Percentiles rank a stretch among this genome's conserved stretches.
phyloP scores from a whole-genome alignment of 2,113 vertebrate genomes.

The Pteronura brasiliensis region DNA sequence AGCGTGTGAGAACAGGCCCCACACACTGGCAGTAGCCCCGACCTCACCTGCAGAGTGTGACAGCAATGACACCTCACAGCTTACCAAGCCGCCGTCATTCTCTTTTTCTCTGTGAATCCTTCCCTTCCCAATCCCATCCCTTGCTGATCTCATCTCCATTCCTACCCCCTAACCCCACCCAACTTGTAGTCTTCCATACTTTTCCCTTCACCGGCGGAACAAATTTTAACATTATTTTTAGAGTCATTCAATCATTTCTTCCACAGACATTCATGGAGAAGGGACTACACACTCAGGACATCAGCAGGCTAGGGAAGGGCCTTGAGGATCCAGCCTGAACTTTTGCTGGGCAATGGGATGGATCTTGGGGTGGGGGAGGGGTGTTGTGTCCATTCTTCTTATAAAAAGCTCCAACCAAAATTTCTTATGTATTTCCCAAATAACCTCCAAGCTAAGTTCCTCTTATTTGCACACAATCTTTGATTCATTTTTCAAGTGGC shows the following conservation, averaged over 20 bases:
- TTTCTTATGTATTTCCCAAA: background rate
- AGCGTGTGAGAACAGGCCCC: background rate
- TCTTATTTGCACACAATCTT: background rate
- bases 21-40: background rate
- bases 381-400: background rate
- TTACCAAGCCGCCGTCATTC: background rate
- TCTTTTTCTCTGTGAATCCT: background rate
- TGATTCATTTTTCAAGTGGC: background rate
- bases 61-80: background rate
- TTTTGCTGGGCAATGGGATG: background rate
- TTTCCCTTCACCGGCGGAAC: background rate
- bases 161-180: background rate
- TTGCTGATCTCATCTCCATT: background rate
- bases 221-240: background rate
- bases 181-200: background rate
- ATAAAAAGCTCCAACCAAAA: background rate
- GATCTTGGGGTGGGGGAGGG: background rate
- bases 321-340: background rate
- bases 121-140: fast-evolving
- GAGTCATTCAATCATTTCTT: background rate
- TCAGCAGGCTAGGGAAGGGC: background rate
- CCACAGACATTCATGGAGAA: background rate
- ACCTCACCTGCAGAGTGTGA: background rate
- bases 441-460: background rate
- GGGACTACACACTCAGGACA: background rate